phyloP scores from a whole-genome alignment of 2,113 vertebrate species.

The Tragelaphus buxtoni region DNA sequence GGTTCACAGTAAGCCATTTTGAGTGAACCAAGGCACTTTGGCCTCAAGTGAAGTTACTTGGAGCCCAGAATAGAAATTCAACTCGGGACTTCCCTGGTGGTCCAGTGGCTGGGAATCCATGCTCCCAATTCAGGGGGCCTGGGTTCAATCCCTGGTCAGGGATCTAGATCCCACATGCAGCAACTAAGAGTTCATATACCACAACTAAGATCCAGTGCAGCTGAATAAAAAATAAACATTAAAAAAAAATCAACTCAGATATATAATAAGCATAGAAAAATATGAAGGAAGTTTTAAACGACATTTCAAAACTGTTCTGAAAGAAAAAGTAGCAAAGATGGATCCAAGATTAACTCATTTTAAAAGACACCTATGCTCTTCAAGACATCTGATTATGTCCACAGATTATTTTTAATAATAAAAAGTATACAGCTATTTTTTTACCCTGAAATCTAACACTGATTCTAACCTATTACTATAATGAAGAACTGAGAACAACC shows the following conservation, averaged over 20 bases:
- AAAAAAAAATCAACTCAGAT: neutral
- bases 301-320: slow-evolving; percentile 33
- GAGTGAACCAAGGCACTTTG: neutral
- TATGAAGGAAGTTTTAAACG: neutral
- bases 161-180: neutral
- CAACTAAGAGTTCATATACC: neutral
- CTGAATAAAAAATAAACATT: neutral
- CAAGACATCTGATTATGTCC: neutral
- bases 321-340: neutral
- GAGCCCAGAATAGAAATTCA: neutral
- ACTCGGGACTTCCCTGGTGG: neutral
- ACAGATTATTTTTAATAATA: slow-evolving; percentile 6
- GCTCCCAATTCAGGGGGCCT: neutral
- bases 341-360: slow-evolving; percentile 25
- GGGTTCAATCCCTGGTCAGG: neutral
- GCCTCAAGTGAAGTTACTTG: slow-evolving; percentile 2
- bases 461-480: neutral
- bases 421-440: neutral
- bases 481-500: neutral
- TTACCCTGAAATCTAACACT: neutral
- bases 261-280: neutral
- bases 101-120: neutral
- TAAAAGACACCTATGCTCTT: neutral
- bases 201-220: neutral
- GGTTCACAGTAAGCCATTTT: slow-evolving; percentile 5